Evolutionary conservation across 2,888 invertebrate species (phyloP).

Genomic region (Crocallis elinguaria): DNA sequence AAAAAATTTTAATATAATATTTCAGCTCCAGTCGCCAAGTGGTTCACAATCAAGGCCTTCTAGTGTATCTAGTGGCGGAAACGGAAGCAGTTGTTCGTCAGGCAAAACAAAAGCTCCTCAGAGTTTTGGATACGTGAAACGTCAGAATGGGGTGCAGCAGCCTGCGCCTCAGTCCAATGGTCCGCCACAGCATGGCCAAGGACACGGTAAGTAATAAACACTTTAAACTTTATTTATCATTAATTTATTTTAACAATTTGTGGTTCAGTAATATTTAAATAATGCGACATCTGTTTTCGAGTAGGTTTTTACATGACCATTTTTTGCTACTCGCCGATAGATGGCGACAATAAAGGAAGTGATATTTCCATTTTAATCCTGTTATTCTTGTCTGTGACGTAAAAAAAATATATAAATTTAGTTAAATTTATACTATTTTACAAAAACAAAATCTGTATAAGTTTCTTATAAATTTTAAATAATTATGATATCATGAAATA

Average conservation of each 20-base stretch:
- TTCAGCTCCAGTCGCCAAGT: conserved; percentile 81
- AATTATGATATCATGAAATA: too few species aligned
- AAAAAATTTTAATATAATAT: neutral
- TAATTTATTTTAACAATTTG: neutral
- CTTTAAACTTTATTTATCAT: neutral
- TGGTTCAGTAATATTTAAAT: too few species aligned
- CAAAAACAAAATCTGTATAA: too few species aligned
- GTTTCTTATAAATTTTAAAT: too few species aligned
- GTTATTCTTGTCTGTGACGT: neutral
- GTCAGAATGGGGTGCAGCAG: conserved; percentile 87
- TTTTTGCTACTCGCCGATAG: conserved; percentile 21
- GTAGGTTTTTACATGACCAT: neutral
- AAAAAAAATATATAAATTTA: too few species aligned
- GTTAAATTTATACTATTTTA: too few species aligned
- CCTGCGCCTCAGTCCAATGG: conserved; percentile 69
- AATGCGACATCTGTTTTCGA: conserved; percentile 20
- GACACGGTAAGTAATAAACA: conserved; percentile 46
- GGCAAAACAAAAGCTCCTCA: conserved; percentile 91
- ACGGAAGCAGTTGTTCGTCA: conserved; percentile 82
- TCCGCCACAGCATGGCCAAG: conserved; percentile 67
- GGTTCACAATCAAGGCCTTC: conserved; percentile 76
- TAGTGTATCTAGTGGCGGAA: conserved; percentile 80
- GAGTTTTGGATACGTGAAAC: conserved; percentile 93
- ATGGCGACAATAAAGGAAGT: conserved; percentile 17
- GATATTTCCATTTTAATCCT: too few species aligned